Percentiles rank a stretch among this genome's conserved stretches.
Evolutionary conservation across 2,797 vertebrate species (phyloP).

Genomic region (Poeciliopsis gracilis): DNA sequence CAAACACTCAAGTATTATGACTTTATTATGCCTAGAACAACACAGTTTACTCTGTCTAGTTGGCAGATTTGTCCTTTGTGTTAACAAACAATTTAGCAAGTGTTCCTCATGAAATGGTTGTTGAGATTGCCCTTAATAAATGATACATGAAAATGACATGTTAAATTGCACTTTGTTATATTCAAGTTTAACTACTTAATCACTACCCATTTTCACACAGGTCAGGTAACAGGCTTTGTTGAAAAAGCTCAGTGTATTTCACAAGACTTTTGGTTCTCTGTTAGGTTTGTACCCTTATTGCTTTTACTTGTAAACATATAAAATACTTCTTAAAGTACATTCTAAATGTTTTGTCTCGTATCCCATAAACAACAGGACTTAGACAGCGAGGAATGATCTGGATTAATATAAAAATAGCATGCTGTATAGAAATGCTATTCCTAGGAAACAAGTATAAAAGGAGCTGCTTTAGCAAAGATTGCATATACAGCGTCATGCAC

Average conservation of each 20-base stretch:
- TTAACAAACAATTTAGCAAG: neutral
- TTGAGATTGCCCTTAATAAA: neutral
- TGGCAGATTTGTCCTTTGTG: neutral
- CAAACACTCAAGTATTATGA: neutral
- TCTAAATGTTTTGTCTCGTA: slow-evolving; percentile 47
- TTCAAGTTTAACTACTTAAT: neutral
- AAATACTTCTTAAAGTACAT: slow-evolving; percentile 23
- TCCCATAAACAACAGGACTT: slow-evolving; percentile 48
- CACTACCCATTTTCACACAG: neutral
- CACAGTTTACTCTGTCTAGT: neutral
- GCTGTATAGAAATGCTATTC: neutral
- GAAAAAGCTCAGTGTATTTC: no score
- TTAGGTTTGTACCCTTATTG: neutral
- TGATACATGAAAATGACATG: neutral
- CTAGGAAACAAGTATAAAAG: slow-evolving; percentile 4
- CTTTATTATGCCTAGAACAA: neutral
- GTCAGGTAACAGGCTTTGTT: neutral
- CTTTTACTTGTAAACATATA: slow-evolving; percentile 19
- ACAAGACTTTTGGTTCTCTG: neutral
- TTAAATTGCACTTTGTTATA: neutral
- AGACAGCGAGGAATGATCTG: slow-evolving; percentile 45
- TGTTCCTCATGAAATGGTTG: neutral
- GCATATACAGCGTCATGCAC: slow-evolving; percentile 40
- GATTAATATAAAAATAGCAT: slow-evolving; percentile 13
- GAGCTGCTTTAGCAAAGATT: neutral